Evolutionary conservation across 1,140 invertebrate species (phyloP), one percentile per base, ranked within the genome.

Genomic region (Philotrypesis tridentata): DNA sequence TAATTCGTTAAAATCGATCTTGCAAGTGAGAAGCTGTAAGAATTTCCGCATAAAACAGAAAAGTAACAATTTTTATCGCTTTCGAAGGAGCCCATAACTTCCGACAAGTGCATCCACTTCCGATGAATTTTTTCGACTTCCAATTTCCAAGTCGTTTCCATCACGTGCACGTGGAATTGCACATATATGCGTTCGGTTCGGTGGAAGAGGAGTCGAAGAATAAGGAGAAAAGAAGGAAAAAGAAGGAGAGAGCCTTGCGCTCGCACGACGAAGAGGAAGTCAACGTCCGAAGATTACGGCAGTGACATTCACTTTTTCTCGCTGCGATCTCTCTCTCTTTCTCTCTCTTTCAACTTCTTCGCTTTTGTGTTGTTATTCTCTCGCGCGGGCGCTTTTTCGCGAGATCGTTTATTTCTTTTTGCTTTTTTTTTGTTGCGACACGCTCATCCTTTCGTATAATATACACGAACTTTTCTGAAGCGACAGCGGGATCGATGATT

Each of bases 231-330:
- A 63, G 67, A 63, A 72, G 27, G 31, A 55, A 73, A 75, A 48
- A 67, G 70, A 77, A 23, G 61, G 31, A n/a, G 67, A 73, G 73
- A 76, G 31, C 76, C 61, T 72, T 55, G 48, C 77, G 79, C 76
- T 72, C 83, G 77, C 82, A 84, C 84, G 82, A 55, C 78, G 78
- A 73, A 60, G 29, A 89, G 87, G 89, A 91, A 92, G 91, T 91
- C 90, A 92, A 92, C 87, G 91, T 88, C 90, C 91, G 90, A 91
- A 91, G 90, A 91, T 92, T 92, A 91, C 91, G 90, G 89, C 91
- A 92, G 91, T 92, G 91, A 92, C 90, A 92, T 91, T 92, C 90
- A 90, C 90, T 91, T 92, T 92, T 92, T 92, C 88, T 91, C 25
- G 61, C 61, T 29, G 61, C 61, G 87, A 84, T 86, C 84, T 81